phyloP scores from a whole-genome alignment of 2,888 invertebrate species.

The Ornithoptera priamus region DNA sequence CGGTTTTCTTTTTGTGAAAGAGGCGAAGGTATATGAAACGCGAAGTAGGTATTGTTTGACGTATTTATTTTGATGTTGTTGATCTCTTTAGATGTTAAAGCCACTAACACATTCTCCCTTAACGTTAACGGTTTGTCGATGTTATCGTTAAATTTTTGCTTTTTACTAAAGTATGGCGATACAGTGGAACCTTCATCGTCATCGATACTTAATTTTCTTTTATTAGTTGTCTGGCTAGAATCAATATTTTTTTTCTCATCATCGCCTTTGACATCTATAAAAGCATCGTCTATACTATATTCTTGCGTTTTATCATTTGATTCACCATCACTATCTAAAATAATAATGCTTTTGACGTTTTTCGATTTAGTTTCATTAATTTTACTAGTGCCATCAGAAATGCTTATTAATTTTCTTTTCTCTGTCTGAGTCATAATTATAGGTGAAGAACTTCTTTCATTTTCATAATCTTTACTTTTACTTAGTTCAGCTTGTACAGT shows the following conservation, averaged over 20 bases:
- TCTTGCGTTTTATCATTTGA: conserved; percentile 51
- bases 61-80: conserved; percentile 38
- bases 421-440: conserved; percentile 64
- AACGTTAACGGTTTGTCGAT: conserved; percentile 46
- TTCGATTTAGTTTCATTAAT: conserved; percentile 32
- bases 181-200: conserved; percentile 44
- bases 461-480: conserved; percentile 26
- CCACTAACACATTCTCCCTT: conserved; percentile 60
- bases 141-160: conserved; percentile 48
- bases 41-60: conserved; percentile 38
- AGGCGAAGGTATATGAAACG: conserved; percentile 48
- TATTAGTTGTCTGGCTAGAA: conserved; percentile 38
- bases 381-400: conserved; percentile 1
- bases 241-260: conserved; percentile 31
- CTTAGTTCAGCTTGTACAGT: conserved; percentile 20
- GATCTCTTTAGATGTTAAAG: conserved; percentile 49
- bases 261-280: neutral
- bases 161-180: conserved; percentile 69
- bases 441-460: conserved; percentile 59
- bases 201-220: conserved; percentile 55
- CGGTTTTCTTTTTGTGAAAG: conserved; percentile 59
- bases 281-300: conserved; percentile 41
- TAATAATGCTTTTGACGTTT: conserved; percentile 51
- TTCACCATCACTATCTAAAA: conserved; percentile 67
- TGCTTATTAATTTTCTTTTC: conserved; percentile 39